Evolutionary conservation across 1,140 invertebrate genomes (phyloP).

Genomic region (Temnothorax nylanderi): DNA sequence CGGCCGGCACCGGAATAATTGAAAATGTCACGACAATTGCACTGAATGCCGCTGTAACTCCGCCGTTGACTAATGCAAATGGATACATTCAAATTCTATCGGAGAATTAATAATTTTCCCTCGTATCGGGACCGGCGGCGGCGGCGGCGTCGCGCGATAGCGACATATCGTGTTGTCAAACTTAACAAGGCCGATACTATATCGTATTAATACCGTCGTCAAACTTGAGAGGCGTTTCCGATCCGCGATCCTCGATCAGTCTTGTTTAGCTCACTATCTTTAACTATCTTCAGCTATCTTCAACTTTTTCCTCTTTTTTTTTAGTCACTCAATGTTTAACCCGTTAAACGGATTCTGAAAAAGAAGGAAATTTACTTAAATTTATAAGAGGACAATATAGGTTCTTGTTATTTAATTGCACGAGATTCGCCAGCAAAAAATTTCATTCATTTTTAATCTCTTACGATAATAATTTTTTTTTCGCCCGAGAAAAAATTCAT

Average conservation of each 20-base stretch:
- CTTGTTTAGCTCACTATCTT: neutral
- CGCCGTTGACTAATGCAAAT: constrained; percentile 46
- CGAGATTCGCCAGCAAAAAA: neutral
- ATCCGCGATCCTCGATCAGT: neutral
- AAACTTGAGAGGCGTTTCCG: constrained; percentile 29
- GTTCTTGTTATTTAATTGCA: neutral
- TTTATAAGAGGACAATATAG: neutral
- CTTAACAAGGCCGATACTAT: constrained; percentile 24
- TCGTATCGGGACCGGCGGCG: constrained; percentile 12
- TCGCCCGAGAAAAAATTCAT: neutral
- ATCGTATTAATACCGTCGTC: constrained; percentile 44
- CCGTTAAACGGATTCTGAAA: neutral
- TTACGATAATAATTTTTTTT: neutral
- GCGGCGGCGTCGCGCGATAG: constrained; percentile 5
- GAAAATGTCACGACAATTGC: constrained; percentile 60
- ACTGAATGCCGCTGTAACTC: constrained; percentile 19
- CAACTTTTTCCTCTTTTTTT: too few species aligned
- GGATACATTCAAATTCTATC: constrained; percentile 55
- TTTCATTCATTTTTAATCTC: neutral
- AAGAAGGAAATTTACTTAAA: neutral
- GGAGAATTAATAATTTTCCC: constrained; percentile 48
- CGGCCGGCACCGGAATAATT: constrained; percentile 41
- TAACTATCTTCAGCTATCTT: too few species aligned
- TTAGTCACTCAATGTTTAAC: neutral
- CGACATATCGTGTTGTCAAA: constrained; percentile 47